Evolutionary conservation across 2,113 vertebrate genomes (phyloP), one percentile per base, ranked within the genome.

Genomic region (Psilopsiagon aymara): DNA sequence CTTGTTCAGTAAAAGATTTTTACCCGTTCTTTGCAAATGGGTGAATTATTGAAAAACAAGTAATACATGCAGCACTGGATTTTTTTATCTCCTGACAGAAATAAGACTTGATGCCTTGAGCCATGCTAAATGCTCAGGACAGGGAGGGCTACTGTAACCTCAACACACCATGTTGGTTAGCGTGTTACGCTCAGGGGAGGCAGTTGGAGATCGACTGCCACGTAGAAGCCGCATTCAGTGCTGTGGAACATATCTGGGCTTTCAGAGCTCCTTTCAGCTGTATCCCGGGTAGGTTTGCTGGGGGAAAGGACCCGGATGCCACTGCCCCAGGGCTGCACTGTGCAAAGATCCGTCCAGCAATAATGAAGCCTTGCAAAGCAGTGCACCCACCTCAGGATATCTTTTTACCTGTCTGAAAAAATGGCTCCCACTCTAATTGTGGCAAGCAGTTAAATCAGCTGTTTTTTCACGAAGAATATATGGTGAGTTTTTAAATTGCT

Each of bases 1-100:
- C 0, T 0, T 1, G 7, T 35, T 75, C 17, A 29, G n/a, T 1
- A 1, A 31, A 49, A 63, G 23, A 1, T 1, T 47, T 83, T 46
- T 59, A 19, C 5, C 67, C 57, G 11, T 59, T 77, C 55, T 67
- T 78, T 28, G 2, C 37, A 75, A 41, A 87, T 8, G 13, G 10
- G 18, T 4, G 67, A 51, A 59, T 16, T 46, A 37, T 25, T 78
- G 76, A 62, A 73, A n/a, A 91, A 47, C 17, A 0, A 37, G 9
- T 5, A 53, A 41, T 19, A 8, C 6, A 81, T 20, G 8, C 53
- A 74, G 33, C 18, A 3, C 21, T 31, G 28, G 4, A 0, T 14
- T 35, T 35, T 27, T 53, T 70, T 13, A 3, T 11, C 20, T 85
- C 11, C n/a, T 69, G n/a, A 14, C 37, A 86, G 64, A 75, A 86